Evolutionary conservation across 2,888 invertebrate genomes (phyloP).

Genomic region (Luffia ferchaultella): DNA sequence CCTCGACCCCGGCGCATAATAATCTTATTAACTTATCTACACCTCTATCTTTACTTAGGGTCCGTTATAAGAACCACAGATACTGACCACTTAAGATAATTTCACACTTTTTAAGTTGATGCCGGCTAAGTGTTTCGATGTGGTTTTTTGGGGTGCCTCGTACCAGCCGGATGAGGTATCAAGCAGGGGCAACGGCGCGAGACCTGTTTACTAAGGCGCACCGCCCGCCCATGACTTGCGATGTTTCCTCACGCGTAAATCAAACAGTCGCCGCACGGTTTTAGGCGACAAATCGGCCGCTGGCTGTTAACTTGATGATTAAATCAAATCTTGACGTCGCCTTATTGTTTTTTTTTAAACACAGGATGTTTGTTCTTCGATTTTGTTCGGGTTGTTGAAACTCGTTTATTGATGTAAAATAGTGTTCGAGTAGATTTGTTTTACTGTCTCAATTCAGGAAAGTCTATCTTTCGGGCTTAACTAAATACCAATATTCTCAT

Average conservation of each 20-base stretch:
- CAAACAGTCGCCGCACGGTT: constrained; percentile 15
- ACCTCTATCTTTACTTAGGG: constrained; percentile 61
- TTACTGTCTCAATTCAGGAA: too few species aligned
- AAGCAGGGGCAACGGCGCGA: constrained; percentile 18
- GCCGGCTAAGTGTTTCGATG: constrained; percentile 41
- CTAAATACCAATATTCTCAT: too few species aligned
- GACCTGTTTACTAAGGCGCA: constrained; percentile 21
- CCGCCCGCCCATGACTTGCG: constrained; percentile 26
- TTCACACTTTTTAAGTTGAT: constrained; percentile 48
- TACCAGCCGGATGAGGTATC: constrained; percentile 22
- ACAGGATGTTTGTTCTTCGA: too few species aligned
- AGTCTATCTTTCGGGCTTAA: too few species aligned
- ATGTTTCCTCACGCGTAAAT: constrained; percentile 37
- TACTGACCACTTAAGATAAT: constrained; percentile 56
- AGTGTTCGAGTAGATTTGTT: too few species aligned
- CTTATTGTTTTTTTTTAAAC: too few species aligned
- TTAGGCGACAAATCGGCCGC: not conserved
- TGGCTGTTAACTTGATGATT: not conserved
- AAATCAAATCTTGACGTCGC: too few species aligned
- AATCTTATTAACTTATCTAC: constrained; percentile 64
- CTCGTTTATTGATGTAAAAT: too few species aligned
- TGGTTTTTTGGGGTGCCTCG: constrained; percentile 24
- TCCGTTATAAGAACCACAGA: constrained; percentile 54
- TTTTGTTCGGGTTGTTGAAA: too few species aligned
- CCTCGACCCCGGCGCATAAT: constrained; percentile 26